Percentiles rank a stretch among this genome's conserved stretches.
phyloP scores from a whole-genome alignment of 30 jellyfish, hydroid and myxozoan genomes.

The Euphysa ruthae region DNA sequence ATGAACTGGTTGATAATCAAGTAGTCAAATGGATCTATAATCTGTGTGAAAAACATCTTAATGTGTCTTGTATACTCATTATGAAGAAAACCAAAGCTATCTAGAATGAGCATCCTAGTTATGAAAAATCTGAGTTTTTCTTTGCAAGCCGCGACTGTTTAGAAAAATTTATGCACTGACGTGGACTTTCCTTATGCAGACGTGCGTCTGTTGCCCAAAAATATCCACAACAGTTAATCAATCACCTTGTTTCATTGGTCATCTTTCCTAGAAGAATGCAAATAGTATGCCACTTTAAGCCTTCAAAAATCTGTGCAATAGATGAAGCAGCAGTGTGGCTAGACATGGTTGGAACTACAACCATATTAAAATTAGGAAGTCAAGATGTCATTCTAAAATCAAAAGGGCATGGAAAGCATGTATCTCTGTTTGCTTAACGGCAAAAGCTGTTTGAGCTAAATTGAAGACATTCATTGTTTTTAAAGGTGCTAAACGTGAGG shows the following conservation, averaged over 20 bases:
- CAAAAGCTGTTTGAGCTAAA: too few species aligned
- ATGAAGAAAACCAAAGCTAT: not conserved
- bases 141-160: too few species aligned
- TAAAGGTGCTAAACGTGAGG: too few species aligned
- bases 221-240: not conserved
- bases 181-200: constrained; percentile 1
- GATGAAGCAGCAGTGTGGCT: constrained; percentile 17
- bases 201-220: not conserved
- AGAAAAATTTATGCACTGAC: too few species aligned
- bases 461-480: too few species aligned
- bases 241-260: not conserved
- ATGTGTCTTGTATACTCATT: too few species aligned
- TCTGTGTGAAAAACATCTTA: too few species aligned
- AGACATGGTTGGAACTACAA: constrained; percentile 23
- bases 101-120: too few species aligned
- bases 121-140: not conserved
- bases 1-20: too few species aligned
- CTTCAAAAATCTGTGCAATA: constrained; percentile 4
- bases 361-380: not conserved
- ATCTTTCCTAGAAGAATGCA: not conserved
- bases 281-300: not conserved
- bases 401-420: constrained; percentile 27
- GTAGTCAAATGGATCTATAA: too few species aligned
- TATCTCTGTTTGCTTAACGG: constrained; percentile 38
- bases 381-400: constrained; percentile 6